Evolutionary conservation across 2,113 vertebrate species (phyloP).

Genomic region (Eudyptes chrysolophus): DNA sequence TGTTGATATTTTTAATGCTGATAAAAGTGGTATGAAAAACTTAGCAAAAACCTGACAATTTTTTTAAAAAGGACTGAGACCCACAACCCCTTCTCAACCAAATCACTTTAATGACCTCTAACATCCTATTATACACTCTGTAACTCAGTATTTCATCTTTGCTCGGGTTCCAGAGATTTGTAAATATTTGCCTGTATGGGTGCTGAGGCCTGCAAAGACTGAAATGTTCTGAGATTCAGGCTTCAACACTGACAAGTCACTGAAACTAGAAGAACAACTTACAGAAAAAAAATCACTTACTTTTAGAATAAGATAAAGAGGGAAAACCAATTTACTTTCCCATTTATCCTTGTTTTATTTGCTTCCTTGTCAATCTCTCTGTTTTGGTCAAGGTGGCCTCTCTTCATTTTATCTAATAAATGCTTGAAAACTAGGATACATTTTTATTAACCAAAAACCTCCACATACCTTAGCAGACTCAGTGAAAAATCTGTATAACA

Average conservation of each 20-base stretch:
- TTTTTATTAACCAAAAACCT: background rate
- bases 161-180: background rate
- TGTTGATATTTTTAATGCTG: background rate
- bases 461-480: background rate
- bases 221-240: background rate
- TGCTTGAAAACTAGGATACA: background rate
- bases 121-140: background rate
- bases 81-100: background rate
- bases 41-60: background rate
- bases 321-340: background rate
- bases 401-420: background rate
- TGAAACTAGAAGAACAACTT: background rate
- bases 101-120: background rate
- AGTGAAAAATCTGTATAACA: background rate
- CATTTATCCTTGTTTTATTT: background rate
- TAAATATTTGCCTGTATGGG: background rate
- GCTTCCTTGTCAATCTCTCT: background rate
- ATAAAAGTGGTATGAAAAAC: background rate
- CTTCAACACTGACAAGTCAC: background rate
- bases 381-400: background rate
- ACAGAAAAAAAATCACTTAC: background rate
- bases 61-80: background rate
- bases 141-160: background rate
- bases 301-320: background rate
- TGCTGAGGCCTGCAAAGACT: background rate